phyloP scores from a whole-genome alignment of 2,888 invertebrate genomes.

The Heteropelma amictum region DNA sequence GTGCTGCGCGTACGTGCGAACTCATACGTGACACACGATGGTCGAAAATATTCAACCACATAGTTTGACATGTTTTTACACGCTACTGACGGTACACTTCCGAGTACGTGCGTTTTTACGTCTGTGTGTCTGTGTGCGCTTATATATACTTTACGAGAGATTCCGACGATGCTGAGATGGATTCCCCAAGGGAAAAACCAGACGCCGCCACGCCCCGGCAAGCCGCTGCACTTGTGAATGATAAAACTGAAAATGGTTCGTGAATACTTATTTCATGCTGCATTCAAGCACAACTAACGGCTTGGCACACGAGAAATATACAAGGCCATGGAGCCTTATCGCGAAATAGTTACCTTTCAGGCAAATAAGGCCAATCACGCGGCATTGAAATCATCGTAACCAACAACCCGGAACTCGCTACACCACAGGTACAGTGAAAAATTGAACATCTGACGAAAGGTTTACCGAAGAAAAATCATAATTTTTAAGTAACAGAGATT shows the following conservation, averaged over 20 bases:
- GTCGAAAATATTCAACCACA: constrained; percentile 7
- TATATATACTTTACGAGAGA: not conserved
- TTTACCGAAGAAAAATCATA: too few relatives aligned
- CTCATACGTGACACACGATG: constrained; percentile 32
- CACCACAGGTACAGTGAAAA: too few relatives aligned
- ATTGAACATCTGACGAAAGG: too few relatives aligned
- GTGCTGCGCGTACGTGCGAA: constrained; percentile 39
- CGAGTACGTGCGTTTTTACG: not conserved
- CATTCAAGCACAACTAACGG: constrained; percentile 23
- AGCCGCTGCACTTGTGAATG: constrained; percentile 37
- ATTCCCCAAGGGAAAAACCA: constrained; percentile 16
- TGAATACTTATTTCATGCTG: constrained; percentile 51
- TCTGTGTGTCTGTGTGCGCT: not conserved
- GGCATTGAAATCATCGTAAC: not conserved
- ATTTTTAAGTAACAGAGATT: too few relatives aligned
- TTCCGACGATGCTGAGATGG: not conserved
- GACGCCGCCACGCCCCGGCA: constrained; percentile 7
- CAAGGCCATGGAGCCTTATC: not conserved
- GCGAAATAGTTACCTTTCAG: not conserved
- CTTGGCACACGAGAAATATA: constrained; percentile 10
- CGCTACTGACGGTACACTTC: not conserved
- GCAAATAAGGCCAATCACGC: constrained; percentile 1
- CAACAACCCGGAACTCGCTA: not conserved
- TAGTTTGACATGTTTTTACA: not conserved
- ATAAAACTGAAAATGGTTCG: constrained; percentile 57